Conservation (phyloP, 1,140 invertebrate species). For the Dolichoris vasculosae region DNA sequence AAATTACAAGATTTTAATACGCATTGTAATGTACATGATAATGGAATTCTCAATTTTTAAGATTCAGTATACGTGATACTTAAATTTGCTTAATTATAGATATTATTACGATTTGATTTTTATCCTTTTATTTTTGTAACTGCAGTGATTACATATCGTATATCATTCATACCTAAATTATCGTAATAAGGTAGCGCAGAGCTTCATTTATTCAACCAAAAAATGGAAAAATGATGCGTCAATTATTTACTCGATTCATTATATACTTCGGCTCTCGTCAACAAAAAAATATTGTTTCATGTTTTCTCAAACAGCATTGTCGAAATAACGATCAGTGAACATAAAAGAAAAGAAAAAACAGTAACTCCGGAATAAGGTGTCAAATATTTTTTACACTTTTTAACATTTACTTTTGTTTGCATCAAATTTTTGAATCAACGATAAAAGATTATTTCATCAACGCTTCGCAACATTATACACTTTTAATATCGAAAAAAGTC, state of each 20-base stretch:
- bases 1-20: not conserved
- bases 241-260: slow-evolving; percentile 38
- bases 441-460: not conserved
- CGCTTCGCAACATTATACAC: slow-evolving; percentile 26
- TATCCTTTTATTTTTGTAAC: slow-evolving; percentile 47
- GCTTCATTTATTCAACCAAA: slow-evolving; percentile 23
- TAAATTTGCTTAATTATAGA: slow-evolving; percentile 1
- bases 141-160: slow-evolving; percentile 47
- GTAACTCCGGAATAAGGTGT: not conserved
- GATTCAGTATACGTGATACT: not conserved
- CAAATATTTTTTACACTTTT: slow-evolving; percentile 37
- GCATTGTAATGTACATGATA: not conserved
- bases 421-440: not conserved
- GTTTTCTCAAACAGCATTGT: slow-evolving; percentile 28
- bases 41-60: not conserved
- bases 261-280: not conserved
- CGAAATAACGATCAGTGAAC: not conserved
- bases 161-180: slow-evolving; percentile 48
- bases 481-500: not conserved
- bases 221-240: slow-evolving; percentile 36
- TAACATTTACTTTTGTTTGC: slow-evolving; percentile 18
- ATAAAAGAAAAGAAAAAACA: slow-evolving; percentile 8
- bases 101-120: slow-evolving; percentile 34
- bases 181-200: slow-evolving; percentile 41
- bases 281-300: not conserved